These are phyloP conservation scores for Eupsilia transversa DNA, from an alignment of 2,888 invertebrate genomes.

Conservation along the genomic window DNA sequence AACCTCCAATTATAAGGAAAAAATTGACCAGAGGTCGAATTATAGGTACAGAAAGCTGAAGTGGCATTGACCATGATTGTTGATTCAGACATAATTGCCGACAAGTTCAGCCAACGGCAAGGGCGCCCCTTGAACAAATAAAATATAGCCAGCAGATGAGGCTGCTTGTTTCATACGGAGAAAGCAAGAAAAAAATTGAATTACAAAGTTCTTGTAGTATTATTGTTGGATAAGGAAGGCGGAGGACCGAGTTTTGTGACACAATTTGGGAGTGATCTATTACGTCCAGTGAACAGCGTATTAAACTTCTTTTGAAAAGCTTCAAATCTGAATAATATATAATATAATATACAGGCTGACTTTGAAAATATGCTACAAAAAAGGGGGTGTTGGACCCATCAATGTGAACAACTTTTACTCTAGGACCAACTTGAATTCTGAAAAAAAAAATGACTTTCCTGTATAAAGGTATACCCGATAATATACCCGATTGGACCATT, in stretches of 20 bases:
- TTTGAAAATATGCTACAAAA: too few species aligned
- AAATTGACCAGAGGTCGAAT: constrained; percentile 49
- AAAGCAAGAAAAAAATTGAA: neutral
- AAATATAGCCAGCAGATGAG: constrained; percentile 43
- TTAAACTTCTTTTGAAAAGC: too few species aligned
- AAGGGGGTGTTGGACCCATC: too few species aligned
- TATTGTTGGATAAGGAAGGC: neutral
- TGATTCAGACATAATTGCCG: constrained; percentile 54
- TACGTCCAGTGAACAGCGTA: too few species aligned
- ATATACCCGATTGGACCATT: too few species aligned
- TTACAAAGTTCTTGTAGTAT: neutral
- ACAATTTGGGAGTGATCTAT: neutral
- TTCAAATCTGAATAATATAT: too few species aligned
- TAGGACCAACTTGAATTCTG: too few species aligned
- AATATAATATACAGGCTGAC: too few species aligned
- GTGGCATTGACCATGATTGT: constrained; percentile 56
- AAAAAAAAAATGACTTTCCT: too few species aligned
- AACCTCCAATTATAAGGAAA: constrained; percentile 50
- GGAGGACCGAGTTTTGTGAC: neutral
- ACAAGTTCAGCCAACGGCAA: constrained; percentile 46
- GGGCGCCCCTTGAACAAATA: constrained; percentile 56
- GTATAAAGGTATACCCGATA: too few species aligned
- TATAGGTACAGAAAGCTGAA: constrained; percentile 42
- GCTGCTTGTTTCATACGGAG: neutral
- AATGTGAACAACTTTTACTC: too few species aligned